Evolutionary conservation across 2,797 vertebrate species (phyloP).

Genomic region (Halcyon chelicuti): DNA sequence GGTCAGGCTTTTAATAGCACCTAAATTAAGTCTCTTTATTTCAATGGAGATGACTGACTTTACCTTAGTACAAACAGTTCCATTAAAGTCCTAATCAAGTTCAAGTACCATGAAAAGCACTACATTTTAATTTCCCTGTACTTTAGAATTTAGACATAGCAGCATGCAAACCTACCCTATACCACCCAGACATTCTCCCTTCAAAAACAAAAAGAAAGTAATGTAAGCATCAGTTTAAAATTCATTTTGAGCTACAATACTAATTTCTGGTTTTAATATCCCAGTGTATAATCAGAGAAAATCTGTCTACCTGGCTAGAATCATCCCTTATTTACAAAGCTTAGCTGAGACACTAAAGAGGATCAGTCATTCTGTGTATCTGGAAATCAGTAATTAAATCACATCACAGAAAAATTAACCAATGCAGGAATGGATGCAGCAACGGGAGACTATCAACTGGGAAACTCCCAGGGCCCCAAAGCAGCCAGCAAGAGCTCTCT

Average conservation of each 20-base stretch:
- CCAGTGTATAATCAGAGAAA: not conserved
- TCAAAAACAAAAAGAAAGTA: not conserved
- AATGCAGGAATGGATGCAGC: not conserved
- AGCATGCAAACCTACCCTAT: not conserved
- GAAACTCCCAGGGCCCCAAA: not conserved
- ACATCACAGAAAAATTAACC: not conserved
- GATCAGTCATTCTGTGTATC: not conserved
- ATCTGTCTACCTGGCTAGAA: not conserved
- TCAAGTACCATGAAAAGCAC: not conserved
- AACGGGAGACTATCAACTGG: not conserved
- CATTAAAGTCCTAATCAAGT: not conserved
- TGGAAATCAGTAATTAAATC: not conserved
- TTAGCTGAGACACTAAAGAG: not conserved
- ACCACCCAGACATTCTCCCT: not conserved
- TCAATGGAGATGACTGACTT: not conserved
- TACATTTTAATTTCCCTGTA: not conserved
- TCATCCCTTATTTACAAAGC: not conserved
- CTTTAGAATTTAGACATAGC: not conserved
- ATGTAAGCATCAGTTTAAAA: accelerated
- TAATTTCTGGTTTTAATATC: not conserved
- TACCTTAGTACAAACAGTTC: not conserved
- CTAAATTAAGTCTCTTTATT: not conserved
- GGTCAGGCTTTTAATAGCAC: not conserved
- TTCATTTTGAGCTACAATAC: not conserved
- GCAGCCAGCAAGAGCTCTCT: not conserved